Evolutionary conservation across 2,888 invertebrate genomes (phyloP), one percentile per base, ranked within the genome.

Genomic region (Strigamia crassipes): DNA sequence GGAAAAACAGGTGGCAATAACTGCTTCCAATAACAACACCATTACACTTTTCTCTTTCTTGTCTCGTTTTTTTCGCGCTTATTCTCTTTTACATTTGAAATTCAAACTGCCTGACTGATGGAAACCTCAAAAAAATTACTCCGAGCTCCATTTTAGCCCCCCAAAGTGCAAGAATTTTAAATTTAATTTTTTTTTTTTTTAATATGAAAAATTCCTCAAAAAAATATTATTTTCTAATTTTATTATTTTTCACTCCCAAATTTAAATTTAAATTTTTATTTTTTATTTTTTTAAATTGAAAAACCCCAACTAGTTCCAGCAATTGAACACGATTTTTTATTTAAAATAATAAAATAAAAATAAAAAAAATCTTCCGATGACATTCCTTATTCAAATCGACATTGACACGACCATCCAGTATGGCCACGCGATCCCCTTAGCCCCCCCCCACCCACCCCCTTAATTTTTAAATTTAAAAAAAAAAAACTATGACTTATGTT

Each of bases 1-100:
- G 73, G 73, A 73, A 73, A 73, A 73, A 73, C 73, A 73, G 73
- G 73, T 73, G 73, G 73, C 73, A 73, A 73, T 73, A 73, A 73
- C 73, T 73, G 73, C 73, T 73, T 73, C 73, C 73, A 73, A 73
- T 73, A 73, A 73, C 73, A 73, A 15, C 73, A n/a, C 23, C 73
- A 73, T 73, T 73, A 73, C 27, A 73, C 31, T 31, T 73, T 73
- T 73, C 73, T 73, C 27, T 27, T 73, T 56, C 18, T 56, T 56
- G 15, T 56, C 18, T 56, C 13, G 12, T 31, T 73, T 73, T 73
- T 73, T 73, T 31, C 27, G 27, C 27, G 27, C 27, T 73, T 73
- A 27, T 27, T 9, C 9, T 18, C 9, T 56, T 56, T 15, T 56
- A 18, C 18, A n/a, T 56, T 56, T 56, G 56, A 56, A 56, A 56